Percentiles rank a stretch among this genome's conserved stretches.
These are phyloP conservation scores for Otolemur crassicaudatus DNA, from an alignment of 2,797 vertebrate species.

Conservation along the genomic window DNA sequence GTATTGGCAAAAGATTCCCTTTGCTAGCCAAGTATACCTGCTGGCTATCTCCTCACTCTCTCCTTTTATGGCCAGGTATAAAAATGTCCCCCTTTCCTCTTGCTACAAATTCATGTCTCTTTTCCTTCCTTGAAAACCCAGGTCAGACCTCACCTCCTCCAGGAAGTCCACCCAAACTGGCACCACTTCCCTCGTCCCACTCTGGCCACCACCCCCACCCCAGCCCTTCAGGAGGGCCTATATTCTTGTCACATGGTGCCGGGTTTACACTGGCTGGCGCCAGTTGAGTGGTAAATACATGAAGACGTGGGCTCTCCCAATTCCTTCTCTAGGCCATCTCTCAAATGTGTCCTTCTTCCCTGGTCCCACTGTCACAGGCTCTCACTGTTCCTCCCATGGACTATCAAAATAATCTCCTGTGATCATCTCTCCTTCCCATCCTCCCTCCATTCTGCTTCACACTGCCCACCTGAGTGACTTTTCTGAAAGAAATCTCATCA, in stretches of 20 bases:
- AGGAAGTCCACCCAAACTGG: not conserved
- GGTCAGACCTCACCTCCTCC: not conserved
- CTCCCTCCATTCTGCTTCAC: not conserved
- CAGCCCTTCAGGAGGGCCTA: not conserved
- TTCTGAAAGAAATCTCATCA: constrained; percentile 39
- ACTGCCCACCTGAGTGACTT: not conserved
- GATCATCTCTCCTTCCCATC: not conserved
- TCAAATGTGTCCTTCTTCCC: not conserved
- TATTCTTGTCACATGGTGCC: not conserved
- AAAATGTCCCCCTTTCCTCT: not conserved
- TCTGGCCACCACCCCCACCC: not conserved
- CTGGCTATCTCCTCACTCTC: not conserved
- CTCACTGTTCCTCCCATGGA: not conserved
- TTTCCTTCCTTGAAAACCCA: not conserved
- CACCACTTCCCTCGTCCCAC: not conserved
- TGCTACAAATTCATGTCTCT: not conserved
- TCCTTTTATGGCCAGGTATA: not conserved
- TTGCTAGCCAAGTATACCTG: not conserved
- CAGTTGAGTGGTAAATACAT: not conserved
- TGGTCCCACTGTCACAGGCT: not conserved
- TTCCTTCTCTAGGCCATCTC: constrained; percentile 27
- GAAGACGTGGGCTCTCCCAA: not conserved
- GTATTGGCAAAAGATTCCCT: constrained; percentile 2
- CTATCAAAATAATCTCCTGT: not conserved
- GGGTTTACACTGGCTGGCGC: not conserved